Conservation (phyloP, 1,140 invertebrate genomes). For the Agrilus planipennis region DNA sequence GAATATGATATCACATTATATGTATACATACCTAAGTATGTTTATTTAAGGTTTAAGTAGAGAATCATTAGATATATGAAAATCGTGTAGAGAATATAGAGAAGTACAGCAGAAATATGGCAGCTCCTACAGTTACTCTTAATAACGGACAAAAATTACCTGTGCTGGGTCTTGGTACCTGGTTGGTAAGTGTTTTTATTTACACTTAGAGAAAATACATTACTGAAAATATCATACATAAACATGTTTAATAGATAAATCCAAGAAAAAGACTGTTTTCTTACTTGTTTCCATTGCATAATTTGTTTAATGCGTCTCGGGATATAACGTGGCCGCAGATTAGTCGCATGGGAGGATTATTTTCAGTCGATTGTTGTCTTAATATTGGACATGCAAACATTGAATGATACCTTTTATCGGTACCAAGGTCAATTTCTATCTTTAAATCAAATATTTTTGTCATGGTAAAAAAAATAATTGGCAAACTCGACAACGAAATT, state of each 20-base stretch:
- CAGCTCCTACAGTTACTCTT: slow-evolving; percentile 42
- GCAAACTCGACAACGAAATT: neutral
- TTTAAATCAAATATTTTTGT: slow-evolving; percentile 32
- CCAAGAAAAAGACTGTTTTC: slow-evolving; percentile 12
- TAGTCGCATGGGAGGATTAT: slow-evolving; percentile 93
- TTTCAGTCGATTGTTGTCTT: slow-evolving; percentile 89
- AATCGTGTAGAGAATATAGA: too few species aligned
- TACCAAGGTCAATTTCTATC: slow-evolving; percentile 86
- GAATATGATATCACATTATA: too few species aligned
- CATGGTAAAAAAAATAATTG: neutral
- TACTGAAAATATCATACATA: neutral
- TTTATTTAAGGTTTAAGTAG: too few species aligned
- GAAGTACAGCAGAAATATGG: neutral
- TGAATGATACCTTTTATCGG: slow-evolving; percentile 86
- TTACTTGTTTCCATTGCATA: slow-evolving; percentile 86
- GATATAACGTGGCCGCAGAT: slow-evolving; percentile 98
- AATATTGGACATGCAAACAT: slow-evolving; percentile 98
- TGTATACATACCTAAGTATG: too few species aligned
- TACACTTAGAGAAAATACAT: too few species aligned
- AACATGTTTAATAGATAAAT: slow-evolving; percentile 3
- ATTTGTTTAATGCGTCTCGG: slow-evolving; percentile 88
- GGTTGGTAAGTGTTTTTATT: slow-evolving; percentile 51
- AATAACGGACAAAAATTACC: slow-evolving; percentile 55
- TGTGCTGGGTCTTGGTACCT: slow-evolving; percentile 64
- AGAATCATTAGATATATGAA: too few species aligned